These are phyloP conservation scores for Premnoplex brunnescens DNA, from an alignment of 2,797 vertebrate genomes.

Conservation along the genomic window DNA sequence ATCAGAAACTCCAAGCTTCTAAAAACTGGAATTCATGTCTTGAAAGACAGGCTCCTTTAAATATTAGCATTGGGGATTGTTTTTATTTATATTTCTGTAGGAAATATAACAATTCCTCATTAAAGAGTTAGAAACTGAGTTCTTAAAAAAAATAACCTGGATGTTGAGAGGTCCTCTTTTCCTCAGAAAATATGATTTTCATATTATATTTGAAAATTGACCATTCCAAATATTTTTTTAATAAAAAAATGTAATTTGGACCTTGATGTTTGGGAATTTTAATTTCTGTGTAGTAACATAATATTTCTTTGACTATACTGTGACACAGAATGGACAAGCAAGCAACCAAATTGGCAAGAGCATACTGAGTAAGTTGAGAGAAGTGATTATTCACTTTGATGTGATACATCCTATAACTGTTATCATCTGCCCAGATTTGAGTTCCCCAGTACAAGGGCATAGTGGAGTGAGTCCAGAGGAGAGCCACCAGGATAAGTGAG, in stretches of 20 bases:
- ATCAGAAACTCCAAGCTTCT: neutral
- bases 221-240: neutral
- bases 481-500: neutral
- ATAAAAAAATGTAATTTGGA: neutral
- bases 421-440: neutral
- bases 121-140: neutral
- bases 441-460: neutral
- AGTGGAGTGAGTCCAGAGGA: neutral
- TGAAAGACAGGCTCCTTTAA: neutral
- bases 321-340: neutral
- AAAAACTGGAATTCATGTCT: neutral
- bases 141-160: neutral
- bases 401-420: neutral
- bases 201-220: neutral
- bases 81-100: neutral
- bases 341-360: neutral
- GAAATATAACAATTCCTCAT: neutral
- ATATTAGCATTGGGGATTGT: rapidly evolving
- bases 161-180: neutral
- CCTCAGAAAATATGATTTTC: neutral
- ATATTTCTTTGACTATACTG: neutral
- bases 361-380: neutral
- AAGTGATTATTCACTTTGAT: neutral
- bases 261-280: neutral
- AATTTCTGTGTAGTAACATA: neutral